These are phyloP conservation scores for Coremacera marginata DNA, from an alignment of 2,888 invertebrate genomes.

Conservation along the genomic window DNA sequence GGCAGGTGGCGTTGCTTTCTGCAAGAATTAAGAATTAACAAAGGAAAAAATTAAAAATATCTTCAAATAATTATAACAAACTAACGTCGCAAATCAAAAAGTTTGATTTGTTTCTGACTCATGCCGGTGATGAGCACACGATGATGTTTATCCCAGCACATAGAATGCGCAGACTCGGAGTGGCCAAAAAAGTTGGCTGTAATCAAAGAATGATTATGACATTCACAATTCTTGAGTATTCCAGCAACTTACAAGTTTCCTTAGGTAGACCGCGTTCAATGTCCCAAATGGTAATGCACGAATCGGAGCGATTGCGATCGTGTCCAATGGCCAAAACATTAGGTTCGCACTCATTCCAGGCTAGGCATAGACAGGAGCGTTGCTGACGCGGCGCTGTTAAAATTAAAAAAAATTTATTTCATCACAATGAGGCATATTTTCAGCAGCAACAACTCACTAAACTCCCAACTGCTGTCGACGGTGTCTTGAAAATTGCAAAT, in stretches of 20 bases:
- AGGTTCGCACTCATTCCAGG: constrained; percentile 88
- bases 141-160: constrained; percentile 85
- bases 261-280: constrained; percentile 68
- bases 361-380: constrained; percentile 86
- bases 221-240: no score
- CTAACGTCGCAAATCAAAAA: constrained; percentile 90
- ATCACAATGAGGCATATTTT: no score
- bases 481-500: constrained; percentile 84
- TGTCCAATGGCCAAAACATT: constrained; percentile 88
- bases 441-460: constrained; percentile 56
- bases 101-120: constrained; percentile 88
- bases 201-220: not conserved
- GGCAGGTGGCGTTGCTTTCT: constrained; percentile 77
- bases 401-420: not conserved
- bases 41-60: not conserved
- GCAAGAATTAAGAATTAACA: constrained; percentile 43
- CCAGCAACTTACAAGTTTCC: constrained; percentile 57
- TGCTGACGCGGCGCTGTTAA: constrained; percentile 83
- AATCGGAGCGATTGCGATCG: constrained; percentile 90
- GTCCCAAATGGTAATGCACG: constrained; percentile 92
- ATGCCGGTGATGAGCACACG: constrained; percentile 88
- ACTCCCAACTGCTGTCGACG: constrained; percentile 65
- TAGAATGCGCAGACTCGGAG: constrained; percentile 86
- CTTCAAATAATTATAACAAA: not conserved
- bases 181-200: constrained; percentile 79